Evolutionary conservation across 2,797 vertebrate species (phyloP).

Genomic region (Hyperoplus immaculatus): DNA sequence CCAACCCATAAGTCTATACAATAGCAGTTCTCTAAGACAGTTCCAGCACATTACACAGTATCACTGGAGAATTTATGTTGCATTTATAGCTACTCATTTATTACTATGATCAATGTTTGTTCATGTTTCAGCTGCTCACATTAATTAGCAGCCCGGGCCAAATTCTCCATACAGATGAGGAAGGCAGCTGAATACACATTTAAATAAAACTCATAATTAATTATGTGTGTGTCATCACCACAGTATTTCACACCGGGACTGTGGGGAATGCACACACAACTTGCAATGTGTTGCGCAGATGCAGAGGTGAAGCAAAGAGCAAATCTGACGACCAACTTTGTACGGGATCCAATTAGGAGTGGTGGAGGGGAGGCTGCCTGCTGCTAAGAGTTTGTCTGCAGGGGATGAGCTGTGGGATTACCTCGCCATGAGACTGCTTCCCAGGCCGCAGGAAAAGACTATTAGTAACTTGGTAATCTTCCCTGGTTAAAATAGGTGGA

Average conservation of each 20-base stretch:
- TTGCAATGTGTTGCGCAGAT: conserved; percentile 18
- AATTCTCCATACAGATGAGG: conserved; percentile 44
- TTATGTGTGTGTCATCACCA: conserved; percentile 42
- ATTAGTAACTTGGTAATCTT: conserved; percentile 67
- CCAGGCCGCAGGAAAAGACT: conserved; percentile 57
- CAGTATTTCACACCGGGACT: conserved; percentile 32
- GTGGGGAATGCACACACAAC: background rate
- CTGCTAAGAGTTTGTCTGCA: conserved; percentile 53
- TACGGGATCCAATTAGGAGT: conserved; percentile 72
- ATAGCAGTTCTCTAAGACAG: background rate
- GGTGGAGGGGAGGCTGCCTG: conserved; percentile 60
- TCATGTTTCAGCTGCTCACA: conserved; percentile 44
- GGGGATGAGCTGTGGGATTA: conserved; percentile 71
- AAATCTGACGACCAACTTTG: conserved; percentile 37
- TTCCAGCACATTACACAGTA: background rate
- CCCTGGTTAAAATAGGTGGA: conserved; percentile 53
- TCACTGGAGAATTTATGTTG: conserved; percentile 12
- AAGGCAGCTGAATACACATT: conserved; percentile 50
- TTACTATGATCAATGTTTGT: conserved; percentile 50
- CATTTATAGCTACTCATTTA: conserved; percentile 18
- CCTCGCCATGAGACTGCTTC: conserved; percentile 56
- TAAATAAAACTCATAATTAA: conserved; percentile 56
- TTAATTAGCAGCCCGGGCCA: conserved; percentile 55
- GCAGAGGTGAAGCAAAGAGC: conserved; percentile 32
- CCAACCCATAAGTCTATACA: background rate